These are phyloP conservation scores for Ceriagrion tenellum DNA, from an alignment of 2,888 invertebrate species.

Conservation along the genomic window DNA sequence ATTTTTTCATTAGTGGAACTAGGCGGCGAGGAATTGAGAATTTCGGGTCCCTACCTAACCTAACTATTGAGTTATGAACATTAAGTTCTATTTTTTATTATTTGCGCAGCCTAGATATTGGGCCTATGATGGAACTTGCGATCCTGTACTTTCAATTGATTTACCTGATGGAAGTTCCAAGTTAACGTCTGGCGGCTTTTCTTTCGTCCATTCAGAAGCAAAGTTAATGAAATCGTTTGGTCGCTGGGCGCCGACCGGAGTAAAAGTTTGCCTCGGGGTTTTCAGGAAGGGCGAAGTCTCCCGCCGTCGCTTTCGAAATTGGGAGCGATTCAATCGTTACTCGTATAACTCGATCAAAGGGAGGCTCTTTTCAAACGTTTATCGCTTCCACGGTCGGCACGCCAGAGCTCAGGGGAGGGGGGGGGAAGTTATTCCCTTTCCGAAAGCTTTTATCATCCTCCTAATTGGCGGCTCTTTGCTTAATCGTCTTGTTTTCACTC, in stretches of 20 bases:
- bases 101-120: too few relatives aligned
- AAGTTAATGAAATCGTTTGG: constrained; percentile 3
- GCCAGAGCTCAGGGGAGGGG: not conserved
- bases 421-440: constrained; percentile 1
- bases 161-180: not conserved
- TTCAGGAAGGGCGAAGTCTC: not conserved
- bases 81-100: too few relatives aligned
- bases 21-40: too few relatives aligned
- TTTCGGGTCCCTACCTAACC: too few relatives aligned
- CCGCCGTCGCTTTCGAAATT: not conserved
- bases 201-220: not conserved
- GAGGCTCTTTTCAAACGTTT: not conserved
- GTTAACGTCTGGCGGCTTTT: not conserved
- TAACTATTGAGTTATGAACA: too few relatives aligned
- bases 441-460: constrained; percentile 13
- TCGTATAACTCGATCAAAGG: not conserved
- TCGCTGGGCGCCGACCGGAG: not conserved
- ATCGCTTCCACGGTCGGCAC: not conserved
- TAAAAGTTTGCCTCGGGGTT: not conserved
- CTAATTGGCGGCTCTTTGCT: constrained; percentile 21
- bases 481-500: not conserved
- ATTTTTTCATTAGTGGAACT: too few relatives aligned
- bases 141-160: not conserved
- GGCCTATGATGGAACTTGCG: too few relatives aligned
- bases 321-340: constrained; percentile 9